Percentiles rank a stretch among this genome's conserved stretches.
phyloP scores from a whole-genome alignment of 2,888 invertebrate genomes.

The Spilarctia lutea region DNA sequence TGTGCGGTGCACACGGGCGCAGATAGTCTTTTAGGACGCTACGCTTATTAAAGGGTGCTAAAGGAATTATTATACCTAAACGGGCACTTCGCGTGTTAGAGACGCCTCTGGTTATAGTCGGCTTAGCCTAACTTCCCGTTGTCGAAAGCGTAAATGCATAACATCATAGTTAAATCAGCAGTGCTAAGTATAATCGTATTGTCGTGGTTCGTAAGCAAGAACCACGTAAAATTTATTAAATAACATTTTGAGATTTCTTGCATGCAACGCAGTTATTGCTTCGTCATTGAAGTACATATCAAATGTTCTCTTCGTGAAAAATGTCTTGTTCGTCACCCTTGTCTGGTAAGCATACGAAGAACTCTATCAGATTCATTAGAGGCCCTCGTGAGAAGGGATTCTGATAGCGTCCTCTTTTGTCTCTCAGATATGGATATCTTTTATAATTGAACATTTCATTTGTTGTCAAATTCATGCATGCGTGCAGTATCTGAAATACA shows the following conservation, averaged over 20 bases:
- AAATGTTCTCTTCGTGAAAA: conserved; percentile 88
- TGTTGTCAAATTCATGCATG: conserved; percentile 97
- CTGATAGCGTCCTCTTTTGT: conserved; percentile 94
- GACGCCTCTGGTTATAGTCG: too few species aligned
- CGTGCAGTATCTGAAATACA: conserved; percentile 91
- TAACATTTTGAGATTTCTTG: conserved; percentile 35
- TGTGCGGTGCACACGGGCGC: too few species aligned
- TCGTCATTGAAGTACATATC: conserved; percentile 64
- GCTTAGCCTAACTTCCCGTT: neutral
- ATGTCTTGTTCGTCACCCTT: conserved; percentile 92
- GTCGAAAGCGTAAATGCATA: neutral
- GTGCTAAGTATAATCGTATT: neutral
- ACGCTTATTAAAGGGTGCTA: too few species aligned
- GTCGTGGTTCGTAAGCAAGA: conserved; percentile 1
- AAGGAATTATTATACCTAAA: too few species aligned
- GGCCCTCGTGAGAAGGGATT: conserved; percentile 97
- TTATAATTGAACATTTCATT: conserved; percentile 98
- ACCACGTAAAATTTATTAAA: conserved; percentile 6
- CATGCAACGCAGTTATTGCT: conserved; percentile 29
- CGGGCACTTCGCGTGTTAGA: too few species aligned
- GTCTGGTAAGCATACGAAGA: conserved; percentile 94
- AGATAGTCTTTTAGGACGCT: too few species aligned
- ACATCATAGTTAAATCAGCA: neutral
- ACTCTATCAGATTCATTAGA: conserved; percentile 94
- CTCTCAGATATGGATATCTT: conserved; percentile 95